Evolutionary conservation across 2,113 vertebrate genomes (phyloP), one percentile per base, ranked within the genome.

Genomic region (Irena cyanogastra): DNA sequence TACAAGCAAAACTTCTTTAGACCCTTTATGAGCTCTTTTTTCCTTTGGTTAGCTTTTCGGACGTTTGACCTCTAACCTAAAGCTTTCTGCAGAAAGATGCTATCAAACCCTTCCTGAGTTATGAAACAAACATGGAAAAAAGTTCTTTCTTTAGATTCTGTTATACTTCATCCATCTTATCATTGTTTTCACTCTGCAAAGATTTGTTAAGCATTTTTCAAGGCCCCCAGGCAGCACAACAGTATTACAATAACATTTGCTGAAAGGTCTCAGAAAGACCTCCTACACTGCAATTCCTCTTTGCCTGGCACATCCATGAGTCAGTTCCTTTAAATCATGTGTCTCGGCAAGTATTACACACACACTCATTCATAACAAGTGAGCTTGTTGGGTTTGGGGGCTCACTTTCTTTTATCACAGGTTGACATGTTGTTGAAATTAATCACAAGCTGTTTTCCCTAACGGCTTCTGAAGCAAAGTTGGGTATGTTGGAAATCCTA

Each of bases 131-230:
- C 23, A 70, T 10, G 35, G 56, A 57, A 94, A 92, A 87, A 9
- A 50, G 63, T 92, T 84, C 57, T 78, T 92, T 87, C 45, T 85
- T 87, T 76, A 90, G 66, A 88, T 90, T 89, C 77, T 72, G 37
- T 75, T 90, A 24, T 91, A 76, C 50, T 49, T 95, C 72, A 90
- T 92, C 94, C 82, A 89, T 94, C 69, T 93, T 95, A 89, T 80
- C 75, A 52, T 49, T 83, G 44, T 77, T 87, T 97, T 91, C 37
- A 56, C 47, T 64, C 60, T 80, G 81, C 83, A 86, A 91, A 77
- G 61, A 45, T 42, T 85, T 4, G 31, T 70, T 79, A 87, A 77
- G 45, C 66, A 89, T 85, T 94, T 71, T 61, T 74, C 71, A 84
- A 92, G 52, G 53, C 90, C 84, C 42, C 52, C 50, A 91, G 77